phyloP scores from a whole-genome alignment of 2,113 vertebrate genomes.

The Naja naja region DNA sequence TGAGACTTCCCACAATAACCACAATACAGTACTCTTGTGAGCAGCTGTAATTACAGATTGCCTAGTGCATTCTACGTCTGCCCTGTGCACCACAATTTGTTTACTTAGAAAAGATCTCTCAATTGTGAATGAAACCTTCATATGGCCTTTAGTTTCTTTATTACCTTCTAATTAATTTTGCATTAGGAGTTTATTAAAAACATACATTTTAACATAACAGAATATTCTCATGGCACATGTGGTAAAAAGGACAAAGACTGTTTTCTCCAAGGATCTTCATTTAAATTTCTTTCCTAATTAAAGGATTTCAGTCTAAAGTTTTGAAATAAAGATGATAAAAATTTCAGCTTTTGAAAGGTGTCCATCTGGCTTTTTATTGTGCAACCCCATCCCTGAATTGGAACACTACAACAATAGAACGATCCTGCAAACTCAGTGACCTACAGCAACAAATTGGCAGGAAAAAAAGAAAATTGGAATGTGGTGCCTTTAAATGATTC shows the following conservation, averaged over 20 bases:
- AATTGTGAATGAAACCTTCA: constrained; percentile 53
- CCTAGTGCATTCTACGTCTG: constrained; percentile 39
- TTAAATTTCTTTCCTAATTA: not conserved
- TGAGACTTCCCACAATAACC: constrained; percentile 54
- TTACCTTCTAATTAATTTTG: constrained; percentile 62
- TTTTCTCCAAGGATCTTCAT: not conserved
- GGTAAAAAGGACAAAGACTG: not conserved
- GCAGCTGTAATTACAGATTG: constrained; percentile 40
- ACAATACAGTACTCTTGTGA: constrained; percentile 31
- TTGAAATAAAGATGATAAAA: not conserved
- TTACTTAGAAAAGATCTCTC: constrained; percentile 44
- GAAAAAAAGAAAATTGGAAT: not conserved
- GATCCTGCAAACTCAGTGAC: not conserved
- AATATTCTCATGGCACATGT: not conserved
- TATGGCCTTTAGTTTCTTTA: constrained; percentile 46
- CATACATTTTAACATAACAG: constrained; percentile 45
- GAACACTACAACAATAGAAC: not conserved
- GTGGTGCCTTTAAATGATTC: not conserved
- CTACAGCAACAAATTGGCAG: not conserved
- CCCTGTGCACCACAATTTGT: constrained; percentile 32
- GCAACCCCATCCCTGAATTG: not conserved
- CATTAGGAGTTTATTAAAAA: constrained; percentile 55
- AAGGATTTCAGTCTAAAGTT: not conserved
- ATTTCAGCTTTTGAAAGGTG: not conserved
- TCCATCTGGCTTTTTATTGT: not conserved